A percentile compares a stretch with the other conserved stretches of the same genome.
phyloP scores from a whole-genome alignment of 2,113 vertebrate genomes.

The Speoplatyrhinus poulsoni region DNA sequence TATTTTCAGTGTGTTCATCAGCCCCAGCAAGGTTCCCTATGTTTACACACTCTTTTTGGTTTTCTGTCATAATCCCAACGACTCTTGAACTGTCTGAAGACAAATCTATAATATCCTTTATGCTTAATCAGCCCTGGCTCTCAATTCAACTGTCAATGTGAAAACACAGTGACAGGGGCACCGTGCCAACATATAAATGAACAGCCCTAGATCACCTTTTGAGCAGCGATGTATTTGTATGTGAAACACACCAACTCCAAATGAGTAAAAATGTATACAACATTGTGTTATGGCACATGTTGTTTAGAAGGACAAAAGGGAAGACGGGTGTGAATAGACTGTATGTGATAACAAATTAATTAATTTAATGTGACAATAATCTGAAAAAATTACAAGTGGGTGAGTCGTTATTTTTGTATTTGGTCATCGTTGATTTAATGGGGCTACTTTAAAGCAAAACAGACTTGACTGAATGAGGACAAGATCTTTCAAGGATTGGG shows the following conservation, averaged over 20 bases:
- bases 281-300: conserved; percentile 51
- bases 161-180: conserved; percentile 38
- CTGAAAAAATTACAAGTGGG: conserved; percentile 51
- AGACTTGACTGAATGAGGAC: conserved; percentile 31
- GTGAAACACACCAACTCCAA: conserved; percentile 70
- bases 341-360: conserved; percentile 54
- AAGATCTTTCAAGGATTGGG: conserved; percentile 10
- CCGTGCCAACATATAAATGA: conserved; percentile 59
- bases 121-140: conserved; percentile 55
- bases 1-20: not conserved
- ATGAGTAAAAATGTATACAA: conserved; percentile 66
- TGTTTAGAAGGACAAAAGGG: conserved; percentile 43
- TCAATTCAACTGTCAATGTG: conserved; percentile 25
- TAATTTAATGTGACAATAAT: conserved; percentile 61
- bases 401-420: conserved; percentile 52
- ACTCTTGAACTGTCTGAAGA: conserved; percentile 15
- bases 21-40: not conserved
- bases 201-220: conserved; percentile 45
- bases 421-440: conserved; percentile 44
- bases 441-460: conserved; percentile 18
- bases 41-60: not conserved
- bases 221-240: conserved; percentile 45
- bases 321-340: conserved; percentile 54
- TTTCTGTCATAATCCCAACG: conserved; percentile 6
- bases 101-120: conserved; percentile 31